These are phyloP conservation scores for Petaurus breviceps DNA, from an alignment of 2,113 vertebrate genomes.

Conservation along the genomic window DNA sequence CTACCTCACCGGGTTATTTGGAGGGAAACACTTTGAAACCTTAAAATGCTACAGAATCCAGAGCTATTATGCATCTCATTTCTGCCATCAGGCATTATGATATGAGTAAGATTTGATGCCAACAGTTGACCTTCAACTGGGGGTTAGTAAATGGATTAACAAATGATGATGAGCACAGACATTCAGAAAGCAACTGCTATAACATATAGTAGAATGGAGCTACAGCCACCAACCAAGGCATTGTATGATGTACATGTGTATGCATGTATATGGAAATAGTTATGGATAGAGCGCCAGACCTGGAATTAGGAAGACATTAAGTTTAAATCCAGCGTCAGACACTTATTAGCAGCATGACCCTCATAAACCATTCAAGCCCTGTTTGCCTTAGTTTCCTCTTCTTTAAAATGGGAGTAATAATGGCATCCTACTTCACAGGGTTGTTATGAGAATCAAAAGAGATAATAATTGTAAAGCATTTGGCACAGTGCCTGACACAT, in stretches of 20 bases:
- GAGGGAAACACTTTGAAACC: neutral
- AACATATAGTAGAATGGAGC: neutral
- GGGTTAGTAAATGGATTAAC: neutral
- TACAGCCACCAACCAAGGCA: conserved; percentile 32
- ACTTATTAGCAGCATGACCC: neutral
- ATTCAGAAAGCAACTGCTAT: neutral
- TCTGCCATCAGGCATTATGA: neutral
- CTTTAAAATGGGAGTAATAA: neutral
- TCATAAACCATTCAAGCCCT: neutral
- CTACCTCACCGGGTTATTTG: neutral
- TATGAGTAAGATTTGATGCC: neutral
- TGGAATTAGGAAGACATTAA: neutral
- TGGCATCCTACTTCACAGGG: neutral
- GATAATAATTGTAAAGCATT: too few relatives aligned
- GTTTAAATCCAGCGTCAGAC: neutral
- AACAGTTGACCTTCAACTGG: neutral
- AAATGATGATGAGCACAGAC: neutral
- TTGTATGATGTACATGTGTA: neutral
- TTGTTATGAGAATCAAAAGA: neutral
- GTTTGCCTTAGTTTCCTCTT: neutral
- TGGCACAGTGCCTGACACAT: neutral
- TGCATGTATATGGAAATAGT: neutral
- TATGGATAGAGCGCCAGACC: neutral
- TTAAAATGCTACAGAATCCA: neutral
- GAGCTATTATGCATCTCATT: neutral